Base-by-base conservation (phyloP, 2,888 invertebrate species). In the Noctua fimbriata region DNA sequence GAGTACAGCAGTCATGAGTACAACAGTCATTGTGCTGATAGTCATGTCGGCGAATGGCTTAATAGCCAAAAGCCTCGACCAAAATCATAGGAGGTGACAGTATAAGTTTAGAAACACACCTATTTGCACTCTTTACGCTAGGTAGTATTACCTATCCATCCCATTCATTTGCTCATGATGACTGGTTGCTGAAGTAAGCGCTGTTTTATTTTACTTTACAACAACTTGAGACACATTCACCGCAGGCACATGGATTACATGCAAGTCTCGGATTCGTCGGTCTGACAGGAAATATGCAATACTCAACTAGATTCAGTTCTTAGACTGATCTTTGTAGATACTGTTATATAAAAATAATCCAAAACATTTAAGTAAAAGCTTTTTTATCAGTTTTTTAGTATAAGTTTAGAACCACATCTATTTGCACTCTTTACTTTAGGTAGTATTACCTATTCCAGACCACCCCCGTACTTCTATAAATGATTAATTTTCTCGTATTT, bases 231-330 rank as follows among this genome's bases (percentile, higher is more conserved):
- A 70, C 49, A 73, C 82, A 65, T 82, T 85, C 86, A 70, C 82
- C 52, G 58, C 44, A 60, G 52, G 60, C 58, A 60, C 81, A 24
- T 49, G 28, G 49, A 85, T 73, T 81, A 80, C 55, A 84, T 28
- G 28, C 32, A 28, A 55, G 47, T 69, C 52, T 63, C 16, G 49
- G 2, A 36, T 28, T 47, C 49, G 86, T 63, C 69, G 63, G 86
- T 58, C 81, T 49, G 72, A 14, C 81, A 81, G 86, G 86, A 82
- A 72, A 72, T 36, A 44, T 73, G 85, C 69, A 82, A 82, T 69
- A 69, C n/a, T 69, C 41, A 70, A 70, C 81, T 41, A 65, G 69
- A 63, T 80, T 69, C 36, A 78, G 32, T 47, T 67, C 41, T 60
- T 16, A 52, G 9, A 44, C 41, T n/a, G n/a, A 83, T 79, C 6